Evolutionary conservation across 2,888 invertebrate species (phyloP), one percentile per base, ranked within the genome.

Genomic region (Branchellion lobata): DNA sequence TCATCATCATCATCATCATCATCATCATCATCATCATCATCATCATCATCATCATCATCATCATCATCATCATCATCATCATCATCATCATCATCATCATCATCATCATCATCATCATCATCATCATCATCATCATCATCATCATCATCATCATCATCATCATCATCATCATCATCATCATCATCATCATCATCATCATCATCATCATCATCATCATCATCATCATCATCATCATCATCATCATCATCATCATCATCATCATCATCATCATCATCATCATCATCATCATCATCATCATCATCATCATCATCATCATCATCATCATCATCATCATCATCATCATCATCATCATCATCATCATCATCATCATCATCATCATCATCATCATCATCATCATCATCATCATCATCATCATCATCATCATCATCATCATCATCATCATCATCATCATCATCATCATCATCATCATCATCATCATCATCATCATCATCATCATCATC

Each of bases 31-130:
- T 31, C 53, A 51, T 75, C 75, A 51, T 75, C 57, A 40, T 71
- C 71, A 71, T 71, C 71, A 71, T 71, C 71, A 71, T 71, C 71
- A 71, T 71, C 71, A 71, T 71, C 71, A 71, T 71, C 71, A 71
- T 71, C 71, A 71, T 71, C 71, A 71, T 71, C 71, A 71, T 71
- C 71, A 71, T 71, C 71, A 71, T 71, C 31, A 29, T 71, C 71
- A 71, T 71, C 71, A 14, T 40, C 40, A 40, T 40, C 14, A 40
- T 8, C 14, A 40, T 40, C 5, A 40, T 40, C 71, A 71, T 71
- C 71, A 71, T 71, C 71, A 71, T 71, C 71, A 71, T 71, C 71
- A 71, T 71, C 71, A 71, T 71, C 71, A 71, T 71, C 31, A 29
- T 71, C 71, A 71, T 71, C 71, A 14, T 40, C 40, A 40, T 40